Conservation (phyloP, 2,888 invertebrate species). For the Epistrophella euchroma region DNA sequence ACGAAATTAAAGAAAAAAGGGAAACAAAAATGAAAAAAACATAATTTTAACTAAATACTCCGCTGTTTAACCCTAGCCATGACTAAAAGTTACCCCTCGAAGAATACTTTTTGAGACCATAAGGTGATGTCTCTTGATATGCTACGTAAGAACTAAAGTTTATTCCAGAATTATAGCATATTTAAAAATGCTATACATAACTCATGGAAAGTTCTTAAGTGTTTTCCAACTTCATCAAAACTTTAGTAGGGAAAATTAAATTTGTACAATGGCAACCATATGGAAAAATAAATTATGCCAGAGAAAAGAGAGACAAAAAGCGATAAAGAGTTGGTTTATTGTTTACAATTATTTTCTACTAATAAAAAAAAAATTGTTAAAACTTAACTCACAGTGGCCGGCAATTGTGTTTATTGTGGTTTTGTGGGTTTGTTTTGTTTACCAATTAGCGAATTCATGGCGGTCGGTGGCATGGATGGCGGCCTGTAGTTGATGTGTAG, state of each 20-base stretch:
- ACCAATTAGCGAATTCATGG: conserved; percentile 60
- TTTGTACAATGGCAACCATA: neutral
- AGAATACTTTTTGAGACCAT: too few species aligned
- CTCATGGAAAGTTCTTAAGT: too few species aligned
- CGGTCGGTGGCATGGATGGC: conserved; percentile 7
- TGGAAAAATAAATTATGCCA: neutral
- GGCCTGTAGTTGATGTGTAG: neutral
- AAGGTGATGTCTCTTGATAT: too few species aligned
- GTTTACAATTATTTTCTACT: conserved; percentile 58
- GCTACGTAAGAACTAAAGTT: too few species aligned
- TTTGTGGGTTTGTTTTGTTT: conserved; percentile 64
- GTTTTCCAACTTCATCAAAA: too few species aligned
- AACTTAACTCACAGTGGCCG: conserved; percentile 42
- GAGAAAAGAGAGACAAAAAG: conserved; percentile 6
- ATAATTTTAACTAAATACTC: too few species aligned
- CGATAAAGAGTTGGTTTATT: conserved; percentile 47
- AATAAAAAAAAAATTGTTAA: conserved; percentile 17
- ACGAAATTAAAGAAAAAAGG: too few species aligned
- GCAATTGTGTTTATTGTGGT: conserved; percentile 36
- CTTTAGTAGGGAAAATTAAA: neutral
- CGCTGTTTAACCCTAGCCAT: too few species aligned
- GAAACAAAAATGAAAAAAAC: too few species aligned
- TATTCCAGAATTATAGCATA: too few species aligned
- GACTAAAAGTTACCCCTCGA: too few species aligned
- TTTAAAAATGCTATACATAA: too few species aligned